Evolutionary conservation across 1,140 invertebrate species (phyloP), one percentile per base, ranked within the genome.

Genomic region (Hyposmocoma kahamanoa): DNA sequence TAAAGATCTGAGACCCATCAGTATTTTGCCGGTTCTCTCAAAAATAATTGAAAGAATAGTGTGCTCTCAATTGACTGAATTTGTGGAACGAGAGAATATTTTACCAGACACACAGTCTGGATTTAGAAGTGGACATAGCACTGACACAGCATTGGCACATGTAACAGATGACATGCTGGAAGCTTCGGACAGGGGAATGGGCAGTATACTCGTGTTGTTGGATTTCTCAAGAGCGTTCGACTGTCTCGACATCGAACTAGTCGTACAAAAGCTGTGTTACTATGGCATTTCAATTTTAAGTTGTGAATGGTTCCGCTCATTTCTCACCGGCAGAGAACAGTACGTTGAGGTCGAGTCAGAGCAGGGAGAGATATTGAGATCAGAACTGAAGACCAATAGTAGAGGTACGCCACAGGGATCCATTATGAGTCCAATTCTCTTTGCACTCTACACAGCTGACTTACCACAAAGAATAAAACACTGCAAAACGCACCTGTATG

Each of bases 181-280:
- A 9, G 49, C 8, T 3, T 20, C 17, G 2, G 32, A 51, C 17
- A 19, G 1, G n/a, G 42, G 42, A 3, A 36, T 15, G 22, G 18
- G 22, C 13, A 44, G 20, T 20, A 28, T 51, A 5, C 28, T 51
- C 15, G 42, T 44, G 2, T 51, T 47, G 15, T 22, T 63, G 22
- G 58, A 65, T 41, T 65, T 50, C 34, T 50, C 47, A 2, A 53
- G 52, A 38, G 59, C 59, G 4, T 53, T 53, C 42, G 73, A 84
- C 50, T 54, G 49, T 47, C 28, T 53, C 30, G 24, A 45, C 50
- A 13, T 13, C 3, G 13, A 48, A 2, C 9, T 54, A 11, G 30
- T 54, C 10, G 3, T 54, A 2, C 18, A 2, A 1, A 54, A 48
- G 19, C 18, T 54, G 17, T 18, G 10, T 11, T 49, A 24, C 11